Evolutionary conservation across 1,140 invertebrate genomes (phyloP), one percentile per base, ranked within the genome.

Genomic region (Nasonia giraulti): DNA sequence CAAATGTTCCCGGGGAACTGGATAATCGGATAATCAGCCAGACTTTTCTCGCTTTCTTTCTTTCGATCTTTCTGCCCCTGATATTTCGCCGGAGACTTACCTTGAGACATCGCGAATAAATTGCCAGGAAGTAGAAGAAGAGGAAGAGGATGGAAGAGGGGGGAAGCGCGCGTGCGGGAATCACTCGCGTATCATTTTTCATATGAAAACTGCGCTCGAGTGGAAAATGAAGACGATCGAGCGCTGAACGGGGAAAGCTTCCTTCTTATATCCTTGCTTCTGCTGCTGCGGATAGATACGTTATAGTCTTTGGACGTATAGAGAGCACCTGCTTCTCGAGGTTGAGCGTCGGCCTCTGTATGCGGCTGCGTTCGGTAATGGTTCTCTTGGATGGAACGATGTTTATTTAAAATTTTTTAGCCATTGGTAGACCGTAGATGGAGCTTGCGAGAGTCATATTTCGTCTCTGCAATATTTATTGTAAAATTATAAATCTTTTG

Each of bases 11-110:
- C 74, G 69, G 44, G 8, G 47, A 82, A 85, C 73, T 76, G 83
- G 86, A 82, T 87, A 85, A 87, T 87, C 86, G 83, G 79, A 87
- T 87, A 85, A 87, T 85, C 78, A 85, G 40, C 83, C 74, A 50
- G 78, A 77, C 40, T 68, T 77, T 69, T 82, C 17, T 82, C 23
- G 66, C 27, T 83, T 27, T 31, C 50, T 62, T 82, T 7, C 5
- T 66, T n/a, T 23, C 80, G 68, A 66, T 75, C 55, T 62, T 77
- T 75, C 33, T 82, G 47, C 73, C 12, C 23, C 3, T 7, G 17
- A n/a, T n/a, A 62, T 20, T 20, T 62, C 55, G 74, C 62, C 80
- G 12, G 1, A 2, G 1, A n/a, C 47, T 31, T 14, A 33, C 40
- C 27, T 50, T 44, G 62, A 55, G 20, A 71, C 62, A 55, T 74